phyloP scores from a whole-genome alignment of 1,140 invertebrate species.

The Drosophila bifasciata region DNA sequence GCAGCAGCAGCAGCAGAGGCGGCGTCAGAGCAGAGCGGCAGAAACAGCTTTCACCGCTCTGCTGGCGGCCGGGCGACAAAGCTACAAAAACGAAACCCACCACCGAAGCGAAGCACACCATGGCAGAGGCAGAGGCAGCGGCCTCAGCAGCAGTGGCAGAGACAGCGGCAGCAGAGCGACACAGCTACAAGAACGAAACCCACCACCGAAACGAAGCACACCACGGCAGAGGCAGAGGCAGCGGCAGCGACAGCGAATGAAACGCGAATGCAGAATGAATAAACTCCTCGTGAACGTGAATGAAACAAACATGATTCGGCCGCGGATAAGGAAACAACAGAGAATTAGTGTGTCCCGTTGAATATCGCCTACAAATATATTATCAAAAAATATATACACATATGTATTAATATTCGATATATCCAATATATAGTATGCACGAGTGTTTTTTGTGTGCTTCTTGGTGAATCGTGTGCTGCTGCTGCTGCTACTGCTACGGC shows the following conservation, averaged over 20 bases:
- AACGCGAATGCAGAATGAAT: constrained; percentile 23
- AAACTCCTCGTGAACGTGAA: too few relatives aligned
- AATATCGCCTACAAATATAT: too few relatives aligned
- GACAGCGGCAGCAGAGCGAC: constrained; percentile 50
- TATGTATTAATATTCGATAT: too few relatives aligned
- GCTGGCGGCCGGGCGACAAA: constrained; percentile 76
- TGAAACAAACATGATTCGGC: constrained; percentile 31
- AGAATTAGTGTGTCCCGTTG: constrained; percentile 20
- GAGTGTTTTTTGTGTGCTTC: too few relatives aligned
- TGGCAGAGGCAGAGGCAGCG: constrained; percentile 19
- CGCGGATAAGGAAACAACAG: constrained; percentile 10
- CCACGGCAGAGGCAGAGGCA: constrained; percentile 26
- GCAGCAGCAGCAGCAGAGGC: constrained; percentile 7
- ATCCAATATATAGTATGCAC: too few relatives aligned
- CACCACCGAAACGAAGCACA: constrained; percentile 62
- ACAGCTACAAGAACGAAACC: constrained; percentile 26
- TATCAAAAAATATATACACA: too few relatives aligned
- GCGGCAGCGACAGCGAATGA: constrained; percentile 48
- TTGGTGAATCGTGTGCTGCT: constrained; percentile 28
- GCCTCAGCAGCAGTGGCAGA: constrained; percentile 43
- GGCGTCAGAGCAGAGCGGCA: constrained; percentile 6
- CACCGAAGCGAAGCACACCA: constrained; percentile 57
- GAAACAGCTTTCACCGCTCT: constrained; percentile 71
- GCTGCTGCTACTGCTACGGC: too few relatives aligned
- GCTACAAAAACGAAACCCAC: constrained; percentile 59